Evolutionary conservation across 2,888 invertebrate genomes (phyloP).

Genomic region (Parnassius glacialis): DNA sequence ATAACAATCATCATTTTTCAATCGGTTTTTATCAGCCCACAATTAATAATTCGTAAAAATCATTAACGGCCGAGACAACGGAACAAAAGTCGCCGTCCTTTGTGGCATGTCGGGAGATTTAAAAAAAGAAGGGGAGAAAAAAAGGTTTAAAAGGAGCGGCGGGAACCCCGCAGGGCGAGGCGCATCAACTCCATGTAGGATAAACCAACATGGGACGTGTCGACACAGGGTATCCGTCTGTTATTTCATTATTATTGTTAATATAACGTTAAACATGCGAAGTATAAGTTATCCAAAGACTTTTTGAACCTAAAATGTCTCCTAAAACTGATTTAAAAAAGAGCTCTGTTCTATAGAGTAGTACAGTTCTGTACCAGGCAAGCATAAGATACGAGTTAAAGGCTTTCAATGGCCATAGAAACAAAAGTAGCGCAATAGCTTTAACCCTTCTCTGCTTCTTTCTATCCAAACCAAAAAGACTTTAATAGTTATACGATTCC

Average conservation of each 20-base stretch:
- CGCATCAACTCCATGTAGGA: slow-evolving; percentile 46
- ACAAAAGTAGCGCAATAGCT: too few species aligned
- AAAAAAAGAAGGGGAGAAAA: slow-evolving; percentile 50
- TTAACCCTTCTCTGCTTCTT: too few species aligned
- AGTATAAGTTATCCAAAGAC: neutral
- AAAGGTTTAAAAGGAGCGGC: slow-evolving; percentile 48
- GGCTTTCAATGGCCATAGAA: too few species aligned
- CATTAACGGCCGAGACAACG: slow-evolving; percentile 76
- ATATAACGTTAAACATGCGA: slow-evolving; percentile 4
- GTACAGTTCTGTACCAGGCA: too few species aligned
- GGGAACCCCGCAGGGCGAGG: slow-evolving; percentile 58
- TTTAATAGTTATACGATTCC: too few species aligned
- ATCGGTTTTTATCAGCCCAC: slow-evolving; percentile 69
- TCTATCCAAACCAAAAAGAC: too few species aligned
- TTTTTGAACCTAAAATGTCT: neutral
- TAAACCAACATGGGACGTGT: slow-evolving; percentile 74
- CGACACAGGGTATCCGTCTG: slow-evolving; percentile 45
- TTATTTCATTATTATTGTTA: slow-evolving; percentile 41
- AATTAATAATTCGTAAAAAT: slow-evolving; percentile 80
- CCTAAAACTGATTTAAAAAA: too few species aligned
- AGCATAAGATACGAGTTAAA: too few species aligned
- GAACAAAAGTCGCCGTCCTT: slow-evolving; percentile 78
- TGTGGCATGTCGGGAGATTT: slow-evolving; percentile 61
- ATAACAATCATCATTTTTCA: slow-evolving; percentile 69
- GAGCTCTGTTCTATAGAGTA: too few species aligned